phyloP scores from a whole-genome alignment of 1,140 invertebrate species.

The Littorina saxatilis region DNA sequence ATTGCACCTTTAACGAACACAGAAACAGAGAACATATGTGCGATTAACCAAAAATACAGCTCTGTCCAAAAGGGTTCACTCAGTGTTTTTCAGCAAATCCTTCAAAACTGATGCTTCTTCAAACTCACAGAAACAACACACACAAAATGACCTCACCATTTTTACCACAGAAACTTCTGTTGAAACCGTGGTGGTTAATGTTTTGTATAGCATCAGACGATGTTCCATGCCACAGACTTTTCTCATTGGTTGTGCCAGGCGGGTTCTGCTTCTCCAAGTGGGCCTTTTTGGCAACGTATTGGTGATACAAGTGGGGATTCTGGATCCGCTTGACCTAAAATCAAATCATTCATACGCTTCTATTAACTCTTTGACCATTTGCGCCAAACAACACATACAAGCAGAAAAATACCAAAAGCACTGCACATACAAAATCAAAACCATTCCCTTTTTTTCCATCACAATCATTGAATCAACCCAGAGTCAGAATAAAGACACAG shows the following conservation, averaged over 20 bases:
- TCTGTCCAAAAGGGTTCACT: no score
- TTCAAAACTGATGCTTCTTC: no score
- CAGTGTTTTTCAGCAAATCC: no score
- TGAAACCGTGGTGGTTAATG: slow-evolving; percentile 66
- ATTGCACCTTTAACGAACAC: no score
- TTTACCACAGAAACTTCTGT: slow-evolving; percentile 64
- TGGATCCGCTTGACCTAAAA: slow-evolving; percentile 64
- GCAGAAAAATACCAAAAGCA: not conserved
- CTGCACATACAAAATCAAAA: not conserved
- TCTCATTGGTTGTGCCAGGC: slow-evolving; percentile 51
- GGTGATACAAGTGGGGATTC: slow-evolving; percentile 55
- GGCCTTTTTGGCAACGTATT: slow-evolving; percentile 52
- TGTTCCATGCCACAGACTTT: slow-evolving; percentile 63
- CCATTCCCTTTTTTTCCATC: no score
- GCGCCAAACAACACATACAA: not conserved
- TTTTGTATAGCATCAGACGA: slow-evolving; percentile 46
- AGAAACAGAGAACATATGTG: no score
- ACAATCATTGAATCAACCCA: not conserved
- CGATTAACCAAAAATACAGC: no score
- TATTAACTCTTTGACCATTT: not conserved
- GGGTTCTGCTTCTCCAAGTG: slow-evolving; percentile 39
- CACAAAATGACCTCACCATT: slow-evolving; percentile 65
- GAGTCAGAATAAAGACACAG: not conserved
- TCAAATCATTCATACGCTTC: not conserved
- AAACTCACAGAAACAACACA: no score